Conservation (phyloP, 2,113 vertebrate genomes). For the Cathartes aura region DNA sequence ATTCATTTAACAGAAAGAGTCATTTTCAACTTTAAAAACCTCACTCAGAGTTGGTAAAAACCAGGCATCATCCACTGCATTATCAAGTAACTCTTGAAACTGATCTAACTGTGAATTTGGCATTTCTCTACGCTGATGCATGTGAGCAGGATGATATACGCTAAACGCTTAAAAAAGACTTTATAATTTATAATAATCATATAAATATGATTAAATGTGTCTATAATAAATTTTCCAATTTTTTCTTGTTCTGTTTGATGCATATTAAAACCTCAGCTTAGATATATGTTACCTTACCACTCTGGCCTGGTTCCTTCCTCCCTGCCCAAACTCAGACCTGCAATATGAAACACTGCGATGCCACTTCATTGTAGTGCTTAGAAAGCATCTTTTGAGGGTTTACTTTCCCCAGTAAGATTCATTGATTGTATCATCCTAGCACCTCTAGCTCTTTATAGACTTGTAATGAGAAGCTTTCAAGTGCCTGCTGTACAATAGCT, state of each 20-base stretch:
- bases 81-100: neutral
- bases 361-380: neutral
- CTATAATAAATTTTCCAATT: neutral
- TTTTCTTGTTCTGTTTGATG: neutral
- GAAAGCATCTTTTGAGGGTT: neutral
- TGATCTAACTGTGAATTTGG: neutral
- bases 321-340: neutral
- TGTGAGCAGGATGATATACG: neutral
- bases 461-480: neutral
- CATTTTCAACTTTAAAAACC: neutral
- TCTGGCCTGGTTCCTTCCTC: neutral
- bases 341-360: neutral
- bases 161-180: neutral
- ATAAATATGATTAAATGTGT: neutral
- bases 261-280: neutral
- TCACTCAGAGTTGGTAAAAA: neutral
- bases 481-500: neutral
- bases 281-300: neutral
- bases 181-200: neutral
- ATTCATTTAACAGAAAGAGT: neutral
- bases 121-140: neutral
- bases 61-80: neutral
- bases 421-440: neutral
- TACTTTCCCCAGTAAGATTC: neutral
- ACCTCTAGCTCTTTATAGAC: neutral